These are phyloP conservation scores for Spheniscus mendiculus DNA, from an alignment of 2,113 vertebrate species.

Conservation along the genomic window DNA sequence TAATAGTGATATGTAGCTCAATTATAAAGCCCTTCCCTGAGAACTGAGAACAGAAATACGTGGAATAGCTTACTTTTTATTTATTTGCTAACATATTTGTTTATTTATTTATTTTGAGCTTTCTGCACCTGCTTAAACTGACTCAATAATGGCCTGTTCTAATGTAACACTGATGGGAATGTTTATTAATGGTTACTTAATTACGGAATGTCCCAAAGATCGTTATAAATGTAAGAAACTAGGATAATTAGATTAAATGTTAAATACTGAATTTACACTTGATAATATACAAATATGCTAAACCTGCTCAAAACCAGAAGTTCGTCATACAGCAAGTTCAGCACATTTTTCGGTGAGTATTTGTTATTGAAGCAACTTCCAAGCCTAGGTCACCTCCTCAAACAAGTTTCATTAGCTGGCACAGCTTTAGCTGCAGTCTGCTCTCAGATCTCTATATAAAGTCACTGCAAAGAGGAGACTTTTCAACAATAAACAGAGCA, in stretches of 20 bases:
- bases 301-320: not conserved
- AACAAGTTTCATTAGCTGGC: not conserved
- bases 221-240: conserved; percentile 3
- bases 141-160: not conserved
- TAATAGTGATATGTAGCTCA: conserved; percentile 35
- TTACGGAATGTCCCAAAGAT: conserved; percentile 20
- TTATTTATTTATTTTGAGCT: not conserved
- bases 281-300: not conserved
- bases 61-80: not conserved
- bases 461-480: not conserved
- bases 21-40: not conserved
- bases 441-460: not conserved
- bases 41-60: not conserved
- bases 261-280: conserved; percentile 8
- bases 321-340: not conserved
- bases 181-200: conserved; percentile 47
- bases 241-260: conserved; percentile 30
- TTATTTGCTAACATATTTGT: not conserved
- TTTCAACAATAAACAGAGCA: not conserved
- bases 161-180: not conserved
- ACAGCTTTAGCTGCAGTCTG: not conserved
- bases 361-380: not conserved
- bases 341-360: not conserved
- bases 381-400: not conserved
- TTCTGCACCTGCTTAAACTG: conserved; percentile 14